phyloP scores from a whole-genome alignment of 2,797 vertebrate species.

The Gallinago stenura region DNA sequence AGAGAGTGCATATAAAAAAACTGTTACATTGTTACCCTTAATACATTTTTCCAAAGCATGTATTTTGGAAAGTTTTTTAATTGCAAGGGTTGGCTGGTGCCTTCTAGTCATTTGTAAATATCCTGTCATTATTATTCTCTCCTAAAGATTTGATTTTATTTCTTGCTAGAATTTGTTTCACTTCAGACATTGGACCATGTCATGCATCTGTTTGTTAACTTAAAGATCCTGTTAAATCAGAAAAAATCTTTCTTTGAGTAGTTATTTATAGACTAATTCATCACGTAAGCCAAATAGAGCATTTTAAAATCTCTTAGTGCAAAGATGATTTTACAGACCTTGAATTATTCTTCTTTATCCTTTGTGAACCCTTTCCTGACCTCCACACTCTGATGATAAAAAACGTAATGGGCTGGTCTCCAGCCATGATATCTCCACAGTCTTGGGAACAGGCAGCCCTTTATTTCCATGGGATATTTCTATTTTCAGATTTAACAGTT shows the following conservation, averaged over 20 bases:
- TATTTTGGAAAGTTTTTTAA: not conserved
- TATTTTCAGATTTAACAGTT: not conserved
- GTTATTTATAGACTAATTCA: not conserved
- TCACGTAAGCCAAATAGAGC: not conserved
- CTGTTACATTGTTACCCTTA: not conserved
- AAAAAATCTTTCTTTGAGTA: not conserved
- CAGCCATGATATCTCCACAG: not conserved
- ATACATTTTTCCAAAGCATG: not conserved
- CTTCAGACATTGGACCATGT: not conserved
- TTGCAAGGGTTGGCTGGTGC: fast-evolving
- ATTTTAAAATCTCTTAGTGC: not conserved
- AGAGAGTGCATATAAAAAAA: not conserved
- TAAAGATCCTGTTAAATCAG: not conserved
- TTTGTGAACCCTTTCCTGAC: not conserved
- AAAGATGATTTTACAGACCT: not conserved
- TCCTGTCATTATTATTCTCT: not conserved
- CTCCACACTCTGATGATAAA: not conserved
- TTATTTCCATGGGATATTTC: not conserved
- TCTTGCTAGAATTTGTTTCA: not conserved
- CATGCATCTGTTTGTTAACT: not conserved
- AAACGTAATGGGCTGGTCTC: not conserved
- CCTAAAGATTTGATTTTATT: not conserved
- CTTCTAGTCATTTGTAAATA: not conserved
- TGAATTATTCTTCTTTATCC: not conserved
- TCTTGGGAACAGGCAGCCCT: not conserved